Base-by-base conservation (phyloP, 2,113 vertebrate species). In the Ictalurus furcatus region DNA sequence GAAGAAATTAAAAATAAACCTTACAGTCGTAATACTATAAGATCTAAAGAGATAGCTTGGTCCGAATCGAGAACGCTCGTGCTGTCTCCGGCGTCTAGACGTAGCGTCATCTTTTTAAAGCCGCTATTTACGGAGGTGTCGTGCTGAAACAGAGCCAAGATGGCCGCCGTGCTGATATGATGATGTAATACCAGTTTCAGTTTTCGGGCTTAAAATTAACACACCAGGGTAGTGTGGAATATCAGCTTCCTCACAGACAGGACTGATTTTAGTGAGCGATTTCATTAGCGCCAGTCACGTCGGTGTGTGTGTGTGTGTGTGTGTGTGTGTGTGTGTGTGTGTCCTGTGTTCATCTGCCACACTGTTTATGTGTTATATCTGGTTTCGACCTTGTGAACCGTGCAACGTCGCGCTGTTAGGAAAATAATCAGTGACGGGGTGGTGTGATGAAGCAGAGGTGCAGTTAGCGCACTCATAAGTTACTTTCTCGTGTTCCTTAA, bases 141-240 rank as follows among this genome's bases (percentile, higher is more conserved):
- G 73, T 85, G 48, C 67, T 69, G 73, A 90, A 87, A 90, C 90
- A 28, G 83, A 84, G 88, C 69, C 83, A 67, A 85, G 67, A 61
- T 37, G 69, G 88, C 67, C 71, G 54, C 84, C 86, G 59, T 44
- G 80, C 40, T 91, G 85, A 91, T 84, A 89, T 88, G 28, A 84
- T 59, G 78, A 61, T 40, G n/a, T 90, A 80, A 69, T 89, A 67
- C n/a, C 89, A 88, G 89, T 92, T 86, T 91, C 91, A 81, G 84
- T 84, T 78, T 92, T 91, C 40, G 84, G 65, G 87, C 69, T 85
- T 95, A 96, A 58, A 96, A 96, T 95, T 95, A 95, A 96, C 93
- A 93, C 92, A 82, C 90, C 90, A 92, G 94, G 93, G 92, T 95
- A 93, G 92, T 87, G 69, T 84, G 67, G 85, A 52, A 76, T 79